Percentiles rank a stretch among this genome's conserved stretches.
These are phyloP conservation scores for Hemicentrotus pulcherrimus DNA, from an alignment of 35 echinoderm and acorn worm genomes.

Conservation along the genomic window DNA sequence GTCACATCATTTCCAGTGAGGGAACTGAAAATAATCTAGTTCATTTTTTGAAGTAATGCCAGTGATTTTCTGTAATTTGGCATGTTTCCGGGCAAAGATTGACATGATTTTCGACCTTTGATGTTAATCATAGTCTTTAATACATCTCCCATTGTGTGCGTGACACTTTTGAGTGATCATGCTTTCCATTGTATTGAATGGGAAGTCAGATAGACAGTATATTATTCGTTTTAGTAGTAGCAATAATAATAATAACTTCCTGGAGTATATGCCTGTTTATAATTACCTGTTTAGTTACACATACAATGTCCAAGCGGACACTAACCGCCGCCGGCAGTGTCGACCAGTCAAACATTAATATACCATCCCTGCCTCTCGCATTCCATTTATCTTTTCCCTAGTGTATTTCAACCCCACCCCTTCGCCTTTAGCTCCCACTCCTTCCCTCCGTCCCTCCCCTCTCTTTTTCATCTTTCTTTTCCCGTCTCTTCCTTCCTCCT, in stretches of 20 bases:
- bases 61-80: neutral
- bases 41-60: neutral
- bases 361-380: no score
- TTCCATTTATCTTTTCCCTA: no score
- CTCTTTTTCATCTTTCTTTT: no score
- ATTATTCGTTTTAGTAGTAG: neutral
- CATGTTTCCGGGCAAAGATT: neutral
- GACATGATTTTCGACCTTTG: neutral
- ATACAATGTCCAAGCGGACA: no score
- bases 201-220: neutral
- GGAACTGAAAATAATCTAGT: neutral
- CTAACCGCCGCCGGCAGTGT: no score
- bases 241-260: neutral
- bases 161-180: neutral
- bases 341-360: no score
- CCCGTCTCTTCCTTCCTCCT: no score
- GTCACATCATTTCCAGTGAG: neutral
- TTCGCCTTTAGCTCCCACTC: no score
- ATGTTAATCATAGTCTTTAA: no score
- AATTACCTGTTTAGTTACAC: no score
- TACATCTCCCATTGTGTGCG: neutral
- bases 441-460: no score
- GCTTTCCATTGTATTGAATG: neutral
- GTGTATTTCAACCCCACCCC: no score
- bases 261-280: neutral